A percentile compares a stretch with the other conserved stretches of the same genome.
Evolutionary conservation across 2,888 invertebrate genomes (phyloP).

Genomic region (Branchellion lobata): DNA sequence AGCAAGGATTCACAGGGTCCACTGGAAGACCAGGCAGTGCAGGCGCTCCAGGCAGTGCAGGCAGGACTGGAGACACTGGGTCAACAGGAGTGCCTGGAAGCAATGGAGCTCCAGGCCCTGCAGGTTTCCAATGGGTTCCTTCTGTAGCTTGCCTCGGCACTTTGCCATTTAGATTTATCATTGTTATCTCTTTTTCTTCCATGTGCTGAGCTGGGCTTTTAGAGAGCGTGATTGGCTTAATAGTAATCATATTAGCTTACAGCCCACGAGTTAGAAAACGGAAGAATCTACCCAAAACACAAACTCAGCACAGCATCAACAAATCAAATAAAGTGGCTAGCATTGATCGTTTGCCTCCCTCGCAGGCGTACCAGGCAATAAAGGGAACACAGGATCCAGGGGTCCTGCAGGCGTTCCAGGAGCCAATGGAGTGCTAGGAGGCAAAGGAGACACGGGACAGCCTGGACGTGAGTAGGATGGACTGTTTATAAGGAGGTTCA

Average conservation of each 20-base stretch:
- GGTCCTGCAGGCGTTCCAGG: neutral
- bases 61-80: neutral
- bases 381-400: neutral
- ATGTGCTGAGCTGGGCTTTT: no score
- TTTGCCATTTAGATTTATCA: no score
- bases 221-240: no score
- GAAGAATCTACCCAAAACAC: no score
- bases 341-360: no score
- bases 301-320: no score
- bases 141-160: no score
- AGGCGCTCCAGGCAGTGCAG: neutral
- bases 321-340: no score
- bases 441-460: slow-evolving; percentile 1
- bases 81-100: neutral
- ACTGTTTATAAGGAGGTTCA: no score
- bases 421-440: neutral
- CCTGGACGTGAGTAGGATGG: neutral
- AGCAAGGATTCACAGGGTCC: neutral
- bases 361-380: neutral
- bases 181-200: no score
- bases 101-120: neutral
- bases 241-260: no score
- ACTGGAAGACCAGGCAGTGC: neutral
- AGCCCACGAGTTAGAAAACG: no score
- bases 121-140: neutral